Conservation (phyloP, 2,797 vertebrate genomes). For the Melanotaenia boesemani region DNA sequence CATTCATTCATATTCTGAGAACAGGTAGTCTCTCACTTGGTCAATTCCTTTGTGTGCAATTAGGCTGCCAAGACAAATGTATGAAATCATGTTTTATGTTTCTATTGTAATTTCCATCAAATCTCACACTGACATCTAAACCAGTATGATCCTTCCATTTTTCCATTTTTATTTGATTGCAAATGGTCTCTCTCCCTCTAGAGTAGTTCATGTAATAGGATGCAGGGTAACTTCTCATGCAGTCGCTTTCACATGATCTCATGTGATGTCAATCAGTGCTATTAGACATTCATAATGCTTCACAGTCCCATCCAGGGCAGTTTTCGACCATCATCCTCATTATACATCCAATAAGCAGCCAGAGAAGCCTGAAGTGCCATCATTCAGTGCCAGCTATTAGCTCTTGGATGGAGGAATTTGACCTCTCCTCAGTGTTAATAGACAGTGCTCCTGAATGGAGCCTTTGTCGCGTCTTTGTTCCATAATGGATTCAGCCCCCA, state of each 20-base stretch:
- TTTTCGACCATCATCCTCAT: conserved; percentile 37
- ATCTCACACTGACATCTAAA: conserved; percentile 10
- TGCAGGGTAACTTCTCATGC: conserved; percentile 34
- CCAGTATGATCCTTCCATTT: conserved; percentile 5
- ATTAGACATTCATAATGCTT: conserved; percentile 49
- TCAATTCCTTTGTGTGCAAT: conserved; percentile 5
- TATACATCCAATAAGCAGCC: conserved; percentile 43
- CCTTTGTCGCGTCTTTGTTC: conserved; percentile 72
- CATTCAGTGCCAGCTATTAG: conserved; percentile 54
- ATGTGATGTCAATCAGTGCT: conserved; percentile 46
- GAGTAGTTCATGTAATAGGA: conserved; percentile 27
- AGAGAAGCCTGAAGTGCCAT: conserved; percentile 35
- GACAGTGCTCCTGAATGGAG: conserved; percentile 72
- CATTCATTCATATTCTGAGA: conserved; percentile 15
- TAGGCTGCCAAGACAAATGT: background rate
- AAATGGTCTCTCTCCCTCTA: conserved; percentile 21
- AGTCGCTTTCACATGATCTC: conserved; percentile 57
- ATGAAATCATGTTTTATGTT: conserved; percentile 17
- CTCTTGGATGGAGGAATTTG: conserved; percentile 70
- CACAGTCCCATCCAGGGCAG: conserved; percentile 29
- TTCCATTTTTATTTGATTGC: conserved; percentile 46
- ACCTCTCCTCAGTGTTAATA: conserved; percentile 74
- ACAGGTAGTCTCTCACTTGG: conserved; percentile 24
- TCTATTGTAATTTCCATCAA: conserved; percentile 13
- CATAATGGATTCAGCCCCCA: conserved; percentile 38